These are phyloP conservation scores for Steatornis caripensis DNA, from an alignment of 2,113 vertebrate species.

Conservation along the genomic window DNA sequence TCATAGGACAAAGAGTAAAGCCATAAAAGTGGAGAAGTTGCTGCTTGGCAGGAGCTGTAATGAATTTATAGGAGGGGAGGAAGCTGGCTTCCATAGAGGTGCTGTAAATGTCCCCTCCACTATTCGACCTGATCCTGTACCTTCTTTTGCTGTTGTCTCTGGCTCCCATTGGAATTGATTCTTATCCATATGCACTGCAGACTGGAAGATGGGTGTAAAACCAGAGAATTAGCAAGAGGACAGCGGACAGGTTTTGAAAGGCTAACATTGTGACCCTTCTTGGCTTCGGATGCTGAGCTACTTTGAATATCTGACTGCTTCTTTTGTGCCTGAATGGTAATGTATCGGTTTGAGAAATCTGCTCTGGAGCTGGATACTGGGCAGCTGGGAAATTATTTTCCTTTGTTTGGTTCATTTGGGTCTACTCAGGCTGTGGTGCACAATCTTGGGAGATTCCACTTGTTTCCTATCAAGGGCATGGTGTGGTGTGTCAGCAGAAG, in stretches of 20 bases:
- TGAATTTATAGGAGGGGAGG: not conserved
- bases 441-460: not conserved
- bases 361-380: not conserved
- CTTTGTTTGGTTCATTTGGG: not conserved
- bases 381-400: not conserved
- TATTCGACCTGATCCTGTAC: fast-evolving
- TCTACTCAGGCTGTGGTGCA: not conserved
- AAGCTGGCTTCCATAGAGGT: not conserved
- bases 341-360: not conserved
- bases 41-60: not conserved
- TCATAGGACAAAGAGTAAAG: not conserved
- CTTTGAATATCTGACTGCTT: not conserved
- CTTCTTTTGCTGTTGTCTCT: not conserved
- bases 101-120: not conserved
- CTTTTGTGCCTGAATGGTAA: not conserved
- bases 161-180: not conserved
- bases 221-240: not conserved
- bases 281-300: not conserved
- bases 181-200: not conserved
- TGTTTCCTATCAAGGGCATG: not conserved
- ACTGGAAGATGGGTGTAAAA: not conserved
- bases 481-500: not conserved
- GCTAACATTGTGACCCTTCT: not conserved
- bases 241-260: not conserved
- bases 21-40: not conserved